Conservation (phyloP, 2,797 vertebrate species). For the Falco berigora region DNA sequence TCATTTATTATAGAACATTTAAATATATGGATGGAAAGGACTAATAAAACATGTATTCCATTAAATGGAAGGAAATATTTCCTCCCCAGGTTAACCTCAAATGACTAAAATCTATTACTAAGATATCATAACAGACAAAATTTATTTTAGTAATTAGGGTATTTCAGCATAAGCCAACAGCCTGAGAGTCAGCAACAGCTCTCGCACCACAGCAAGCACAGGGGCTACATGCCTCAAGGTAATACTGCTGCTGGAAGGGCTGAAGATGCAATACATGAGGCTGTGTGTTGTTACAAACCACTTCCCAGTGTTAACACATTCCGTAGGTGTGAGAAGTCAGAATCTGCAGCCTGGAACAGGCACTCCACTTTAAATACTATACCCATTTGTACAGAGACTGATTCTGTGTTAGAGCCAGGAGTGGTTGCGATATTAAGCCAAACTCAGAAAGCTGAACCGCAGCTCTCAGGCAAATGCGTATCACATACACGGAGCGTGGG, state of each 20-base stretch:
- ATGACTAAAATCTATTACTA: constrained; percentile 39
- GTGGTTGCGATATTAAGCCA: neutral
- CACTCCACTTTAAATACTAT: neutral
- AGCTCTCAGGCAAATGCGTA: neutral
- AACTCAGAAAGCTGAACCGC: neutral
- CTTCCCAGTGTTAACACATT: neutral
- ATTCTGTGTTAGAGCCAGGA: neutral
- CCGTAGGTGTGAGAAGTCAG: neutral
- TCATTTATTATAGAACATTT: constrained; percentile 37
- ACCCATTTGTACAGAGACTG: neutral
- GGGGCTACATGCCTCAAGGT: neutral
- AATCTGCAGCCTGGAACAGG: neutral
- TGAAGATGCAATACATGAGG: neutral
- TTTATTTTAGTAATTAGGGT: constrained; percentile 14
- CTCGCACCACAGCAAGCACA: neutral
- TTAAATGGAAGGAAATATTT: constrained; percentile 41
- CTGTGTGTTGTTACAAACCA: neutral
- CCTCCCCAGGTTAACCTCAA: constrained; percentile 46
- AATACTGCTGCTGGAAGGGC: neutral
- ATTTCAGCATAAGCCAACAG: neutral
- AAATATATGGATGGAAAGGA: constrained; percentile 28
- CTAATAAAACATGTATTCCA: constrained; percentile 47
- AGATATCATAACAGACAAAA: neutral
- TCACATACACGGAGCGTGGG: neutral
- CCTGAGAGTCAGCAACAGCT: neutral